phyloP scores from a whole-genome alignment of 2,888 invertebrate genomes.

The Physocephala rufipes region DNA sequence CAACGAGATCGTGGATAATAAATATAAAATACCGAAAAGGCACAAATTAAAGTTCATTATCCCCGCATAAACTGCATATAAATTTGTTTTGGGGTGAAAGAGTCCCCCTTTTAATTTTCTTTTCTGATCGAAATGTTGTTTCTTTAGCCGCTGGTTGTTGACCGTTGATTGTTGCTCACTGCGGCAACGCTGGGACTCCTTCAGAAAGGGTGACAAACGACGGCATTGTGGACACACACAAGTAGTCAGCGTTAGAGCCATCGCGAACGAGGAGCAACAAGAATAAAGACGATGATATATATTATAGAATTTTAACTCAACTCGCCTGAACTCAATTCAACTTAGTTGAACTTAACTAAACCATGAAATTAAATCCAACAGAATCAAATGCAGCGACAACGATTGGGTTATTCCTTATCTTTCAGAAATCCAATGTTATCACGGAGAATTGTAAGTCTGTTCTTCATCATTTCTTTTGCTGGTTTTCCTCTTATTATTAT shows the following conservation, averaged over 20 bases:
- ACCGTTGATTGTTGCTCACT: neutral
- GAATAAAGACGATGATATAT: neutral
- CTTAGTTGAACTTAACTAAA: conserved; percentile 57
- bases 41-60: conserved; percentile 55
- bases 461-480: conserved; percentile 33
- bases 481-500: neutral
- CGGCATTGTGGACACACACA: conserved; percentile 32
- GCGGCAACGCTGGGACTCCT: no score
- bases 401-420: conserved; percentile 44
- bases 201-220: conserved; percentile 41
- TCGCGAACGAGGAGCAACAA: neutral
- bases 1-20: conserved; percentile 33
- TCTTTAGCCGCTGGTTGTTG: neutral
- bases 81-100: conserved; percentile 8
- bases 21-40: conserved; percentile 44
- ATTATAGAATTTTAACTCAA: conserved; percentile 47
- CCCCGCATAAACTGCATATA: conserved; percentile 37
- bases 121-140: neutral
- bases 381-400: conserved; percentile 40
- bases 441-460: conserved; percentile 31
- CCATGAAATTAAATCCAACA: conserved; percentile 63
- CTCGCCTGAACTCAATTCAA: no score
- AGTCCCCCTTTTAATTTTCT: neutral
- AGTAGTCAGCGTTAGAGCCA: conserved; percentile 40
- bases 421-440: conserved; percentile 53